phyloP scores from a whole-genome alignment of 2,888 invertebrate species.

The Choreutis nemorana region DNA sequence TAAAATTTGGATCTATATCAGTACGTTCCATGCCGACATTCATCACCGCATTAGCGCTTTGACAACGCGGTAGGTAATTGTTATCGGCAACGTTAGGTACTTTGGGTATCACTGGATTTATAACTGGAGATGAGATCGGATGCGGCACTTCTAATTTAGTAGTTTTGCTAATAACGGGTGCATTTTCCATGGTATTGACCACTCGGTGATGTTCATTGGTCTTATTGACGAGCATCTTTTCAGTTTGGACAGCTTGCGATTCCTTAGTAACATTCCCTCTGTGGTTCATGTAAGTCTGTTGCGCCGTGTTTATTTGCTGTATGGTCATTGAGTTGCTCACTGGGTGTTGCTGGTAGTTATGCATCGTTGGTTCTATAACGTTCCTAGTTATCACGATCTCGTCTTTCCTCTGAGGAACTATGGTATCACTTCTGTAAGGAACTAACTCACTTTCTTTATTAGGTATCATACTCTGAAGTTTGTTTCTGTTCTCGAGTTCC shows the following conservation, averaged over 20 bases:
- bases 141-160: slow-evolving; percentile 58
- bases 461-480: slow-evolving; percentile 25
- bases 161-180: slow-evolving; percentile 43
- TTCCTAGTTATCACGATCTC: slow-evolving; percentile 49
- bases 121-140: slow-evolving; percentile 56
- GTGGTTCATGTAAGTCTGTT: slow-evolving; percentile 42
- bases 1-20: slow-evolving; percentile 38
- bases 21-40: slow-evolving; percentile 44
- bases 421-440: slow-evolving; percentile 38
- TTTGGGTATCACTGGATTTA: slow-evolving; percentile 54
- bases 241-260: slow-evolving; percentile 47
- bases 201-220: slow-evolving; percentile 34
- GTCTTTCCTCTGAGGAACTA: slow-evolving; percentile 35
- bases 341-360: slow-evolving; percentile 32
- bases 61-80: slow-evolving; percentile 53
- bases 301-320: slow-evolving; percentile 45
- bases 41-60: slow-evolving; percentile 52
- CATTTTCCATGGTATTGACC: slow-evolving; percentile 31
- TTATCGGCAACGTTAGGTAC: slow-evolving; percentile 47
- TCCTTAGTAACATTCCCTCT: slow-evolving; percentile 42
- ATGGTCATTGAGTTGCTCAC: slow-evolving; percentile 50
- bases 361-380: slow-evolving; percentile 39
- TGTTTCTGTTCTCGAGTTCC: slow-evolving; percentile 37
- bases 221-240: slow-evolving; percentile 41
- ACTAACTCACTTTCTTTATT: slow-evolving; percentile 44